Conservation (phyloP, 2,888 invertebrate genomes). For the Eumacrocentrus americanus region DNA sequence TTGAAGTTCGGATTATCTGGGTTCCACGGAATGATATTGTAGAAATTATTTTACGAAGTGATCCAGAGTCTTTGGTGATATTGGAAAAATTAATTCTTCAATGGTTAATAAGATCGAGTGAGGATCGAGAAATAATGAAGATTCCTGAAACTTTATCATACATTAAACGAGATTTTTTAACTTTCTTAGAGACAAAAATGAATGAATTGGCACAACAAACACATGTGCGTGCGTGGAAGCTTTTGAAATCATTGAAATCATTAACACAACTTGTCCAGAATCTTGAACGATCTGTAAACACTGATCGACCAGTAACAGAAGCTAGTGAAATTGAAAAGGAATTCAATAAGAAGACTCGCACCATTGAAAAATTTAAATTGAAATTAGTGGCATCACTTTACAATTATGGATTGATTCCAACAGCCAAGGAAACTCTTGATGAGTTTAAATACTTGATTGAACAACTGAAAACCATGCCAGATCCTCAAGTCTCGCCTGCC, state of each 20-base stretch:
- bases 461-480: neutral
- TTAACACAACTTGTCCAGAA: too few relatives aligned
- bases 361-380: neutral
- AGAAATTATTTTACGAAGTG: neutral
- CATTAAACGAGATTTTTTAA: neutral
- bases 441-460: neutral
- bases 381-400: neutral
- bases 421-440: neutral
- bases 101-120: conserved; percentile 29
- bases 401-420: conserved; percentile 1
- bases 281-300: too few relatives aligned
- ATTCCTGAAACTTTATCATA: neutral
- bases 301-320: too few relatives aligned
- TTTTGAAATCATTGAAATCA: too few relatives aligned
- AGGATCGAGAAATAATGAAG: neutral
- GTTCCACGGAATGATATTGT: neutral
- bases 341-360: too few relatives aligned
- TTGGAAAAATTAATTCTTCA: conserved; percentile 29
- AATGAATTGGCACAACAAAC: too few relatives aligned
- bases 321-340: too few relatives aligned
- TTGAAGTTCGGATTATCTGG: neutral
- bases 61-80: neutral
- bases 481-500: neutral
- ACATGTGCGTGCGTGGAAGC: too few relatives aligned
- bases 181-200: too few relatives aligned